Conservation (phyloP, 2,113 vertebrate species). For the Taxidea taxus region DNA sequence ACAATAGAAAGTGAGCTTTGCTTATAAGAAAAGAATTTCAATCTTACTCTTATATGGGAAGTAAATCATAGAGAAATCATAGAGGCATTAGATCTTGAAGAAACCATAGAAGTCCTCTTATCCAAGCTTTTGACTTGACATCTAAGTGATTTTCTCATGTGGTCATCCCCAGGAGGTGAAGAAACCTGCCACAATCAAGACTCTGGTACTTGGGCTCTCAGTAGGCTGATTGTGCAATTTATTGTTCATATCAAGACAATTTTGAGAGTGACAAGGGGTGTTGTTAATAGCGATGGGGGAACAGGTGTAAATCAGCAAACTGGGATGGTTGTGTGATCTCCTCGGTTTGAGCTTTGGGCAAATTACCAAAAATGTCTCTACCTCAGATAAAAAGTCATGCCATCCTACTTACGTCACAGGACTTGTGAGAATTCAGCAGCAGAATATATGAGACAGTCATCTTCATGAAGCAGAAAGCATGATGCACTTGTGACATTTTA, state of each 20-base stretch:
- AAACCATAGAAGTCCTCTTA: background rate
- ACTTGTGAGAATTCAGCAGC: background rate
- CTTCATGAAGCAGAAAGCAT: background rate
- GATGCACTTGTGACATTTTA: background rate
- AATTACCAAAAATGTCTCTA: background rate
- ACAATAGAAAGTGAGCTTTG: constrained; percentile 34
- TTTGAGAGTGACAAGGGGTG: background rate
- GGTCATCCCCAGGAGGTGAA: background rate
- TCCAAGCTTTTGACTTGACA: background rate
- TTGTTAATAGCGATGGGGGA: background rate
- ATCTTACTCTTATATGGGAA: background rate
- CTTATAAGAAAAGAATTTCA: constrained; percentile 17
- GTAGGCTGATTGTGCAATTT: background rate
- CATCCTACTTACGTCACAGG: background rate
- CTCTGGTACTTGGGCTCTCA: background rate
- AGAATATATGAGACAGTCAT: background rate
- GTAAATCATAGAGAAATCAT: background rate
- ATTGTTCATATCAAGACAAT: background rate
- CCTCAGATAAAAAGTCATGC: background rate
- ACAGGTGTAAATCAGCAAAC: background rate
- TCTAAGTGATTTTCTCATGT: background rate
- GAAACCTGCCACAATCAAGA: background rate
- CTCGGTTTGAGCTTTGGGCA: background rate
- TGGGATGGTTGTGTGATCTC: background rate
- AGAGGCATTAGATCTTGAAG: background rate